phyloP scores from a whole-genome alignment of 2,113 vertebrate species.

The Ranitomeya variabilis region DNA sequence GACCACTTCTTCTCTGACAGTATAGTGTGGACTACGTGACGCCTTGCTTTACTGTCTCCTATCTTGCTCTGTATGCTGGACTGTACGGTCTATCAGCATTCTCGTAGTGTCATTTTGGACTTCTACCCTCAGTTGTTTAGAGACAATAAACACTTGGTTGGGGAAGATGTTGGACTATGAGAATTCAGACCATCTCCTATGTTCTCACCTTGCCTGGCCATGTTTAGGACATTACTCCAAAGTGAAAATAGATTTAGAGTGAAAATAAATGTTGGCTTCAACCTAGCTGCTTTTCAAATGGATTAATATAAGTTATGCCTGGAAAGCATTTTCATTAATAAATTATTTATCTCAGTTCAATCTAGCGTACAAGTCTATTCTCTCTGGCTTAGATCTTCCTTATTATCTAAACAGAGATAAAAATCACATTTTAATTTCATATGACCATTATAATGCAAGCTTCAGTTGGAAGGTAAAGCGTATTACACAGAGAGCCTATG shows the following conservation, averaged over 20 bases:
- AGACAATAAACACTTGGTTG: too few relatives aligned
- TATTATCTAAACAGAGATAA: conserved; percentile 43
- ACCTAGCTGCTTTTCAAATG: not conserved
- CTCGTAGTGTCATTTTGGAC: too few relatives aligned
- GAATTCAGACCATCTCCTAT: too few relatives aligned
- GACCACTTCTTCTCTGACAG: too few relatives aligned
- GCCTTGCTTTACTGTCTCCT: too few relatives aligned
- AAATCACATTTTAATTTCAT: conserved; percentile 55
- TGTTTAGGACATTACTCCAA: not conserved
- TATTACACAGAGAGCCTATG: not conserved
- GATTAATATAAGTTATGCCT: conserved; percentile 12
- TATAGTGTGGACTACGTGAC: too few relatives aligned
- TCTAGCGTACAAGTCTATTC: not conserved
- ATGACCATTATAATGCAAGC: conserved; percentile 50
- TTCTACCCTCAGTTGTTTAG: too few relatives aligned
- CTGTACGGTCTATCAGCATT: too few relatives aligned
- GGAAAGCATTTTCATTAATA: not conserved
- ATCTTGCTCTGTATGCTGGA: too few relatives aligned
- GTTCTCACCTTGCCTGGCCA: too few relatives aligned
- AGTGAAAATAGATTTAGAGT: not conserved
- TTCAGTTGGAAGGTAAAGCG: conserved; percentile 25
- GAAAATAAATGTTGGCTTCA: not conserved
- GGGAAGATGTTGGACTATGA: too few relatives aligned
- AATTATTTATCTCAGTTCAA: not conserved
- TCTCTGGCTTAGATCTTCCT: conserved; percentile 32